Evolutionary conservation across 2,888 invertebrate genomes (phyloP), one percentile per base, ranked within the genome.

Genomic region (Drosophila seclusa): DNA sequence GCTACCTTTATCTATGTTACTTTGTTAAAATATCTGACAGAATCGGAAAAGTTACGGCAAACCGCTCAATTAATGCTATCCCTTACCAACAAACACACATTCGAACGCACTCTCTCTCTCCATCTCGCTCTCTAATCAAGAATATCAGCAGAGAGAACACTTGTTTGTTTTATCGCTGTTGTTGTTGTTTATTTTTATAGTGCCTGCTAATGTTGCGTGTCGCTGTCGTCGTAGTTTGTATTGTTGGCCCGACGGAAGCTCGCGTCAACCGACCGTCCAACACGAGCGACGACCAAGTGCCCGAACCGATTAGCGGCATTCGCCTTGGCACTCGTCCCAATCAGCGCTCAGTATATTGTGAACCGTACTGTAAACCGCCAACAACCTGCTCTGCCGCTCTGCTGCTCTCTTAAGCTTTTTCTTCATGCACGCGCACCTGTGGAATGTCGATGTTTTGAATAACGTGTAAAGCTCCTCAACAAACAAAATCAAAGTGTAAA

Each of bases 261-360:
- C 58, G 6, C 52, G 49, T 11, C 76, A 58, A 53, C 32, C 72
- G 64, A 64, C 80, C 68, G 76, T 67, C 71, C 61, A 58, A 75
- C 63, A 38, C 36, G 50, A 38, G 7, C 49, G 40, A 42, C 68
- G 61, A 62, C 45, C 80, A 76, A 77, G 80, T 80, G 80, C 68
- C 77, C 64, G 59, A 67, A 29, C 29, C 60, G 67, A 67, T 63
- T 50, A 57, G 53, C 57, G 40, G 63, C 50, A 73, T 45, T 78
- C 54, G 52, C n/a, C 42, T 49, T 42, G 54, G 54, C 57, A 49
- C 42, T 57, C 61, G 59, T 4, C 59, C 10, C 42, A 29, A 24
- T 21, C 36, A 69, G 62, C 50, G 72, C 73, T 88, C 89, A 87
- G 87, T 87, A 71, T 78, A 80, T 69, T 88, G 61, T 78, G 87